These are phyloP conservation scores for Bombus superbus DNA, from an alignment of 1,140 invertebrate genomes.

Conservation along the genomic window DNA sequence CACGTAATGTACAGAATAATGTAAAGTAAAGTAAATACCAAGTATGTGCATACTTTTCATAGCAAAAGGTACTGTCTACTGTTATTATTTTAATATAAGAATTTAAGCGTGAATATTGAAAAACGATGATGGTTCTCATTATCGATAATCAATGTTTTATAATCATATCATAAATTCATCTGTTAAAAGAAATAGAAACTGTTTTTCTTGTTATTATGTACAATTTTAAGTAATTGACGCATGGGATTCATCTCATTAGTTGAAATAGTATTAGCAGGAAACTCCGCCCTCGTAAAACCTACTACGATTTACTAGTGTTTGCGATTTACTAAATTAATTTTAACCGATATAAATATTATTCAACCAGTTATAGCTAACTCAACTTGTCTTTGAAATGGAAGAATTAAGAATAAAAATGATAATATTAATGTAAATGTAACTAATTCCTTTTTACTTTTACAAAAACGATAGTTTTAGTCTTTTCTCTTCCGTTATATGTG, in stretches of 20 bases:
- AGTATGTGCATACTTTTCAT: background rate
- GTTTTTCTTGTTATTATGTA: background rate
- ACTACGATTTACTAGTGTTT: background rate
- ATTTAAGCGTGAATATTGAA: constrained; percentile 23
- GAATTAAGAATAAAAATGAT: background rate
- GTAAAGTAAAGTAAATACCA: background rate
- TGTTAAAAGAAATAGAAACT: background rate
- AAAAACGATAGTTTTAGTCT: background rate
- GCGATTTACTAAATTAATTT: background rate
- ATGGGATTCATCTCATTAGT: background rate
- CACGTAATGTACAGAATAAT: background rate
- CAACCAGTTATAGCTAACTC: background rate
- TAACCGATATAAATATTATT: background rate
- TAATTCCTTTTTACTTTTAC: background rate
- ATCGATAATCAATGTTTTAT: constrained; percentile 37
- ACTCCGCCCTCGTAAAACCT: background rate
- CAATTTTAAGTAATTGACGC: background rate
- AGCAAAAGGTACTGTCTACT: background rate
- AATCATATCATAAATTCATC: constrained; percentile 1
- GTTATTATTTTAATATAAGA: constrained; percentile 18
- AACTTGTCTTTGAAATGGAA: background rate
- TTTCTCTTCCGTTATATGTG: too few species aligned
- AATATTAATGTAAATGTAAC: background rate
- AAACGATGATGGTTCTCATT: constrained; percentile 29
- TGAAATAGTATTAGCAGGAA: background rate